phyloP scores from a whole-genome alignment of 2,113 vertebrate species.

The Hylia prasina region DNA sequence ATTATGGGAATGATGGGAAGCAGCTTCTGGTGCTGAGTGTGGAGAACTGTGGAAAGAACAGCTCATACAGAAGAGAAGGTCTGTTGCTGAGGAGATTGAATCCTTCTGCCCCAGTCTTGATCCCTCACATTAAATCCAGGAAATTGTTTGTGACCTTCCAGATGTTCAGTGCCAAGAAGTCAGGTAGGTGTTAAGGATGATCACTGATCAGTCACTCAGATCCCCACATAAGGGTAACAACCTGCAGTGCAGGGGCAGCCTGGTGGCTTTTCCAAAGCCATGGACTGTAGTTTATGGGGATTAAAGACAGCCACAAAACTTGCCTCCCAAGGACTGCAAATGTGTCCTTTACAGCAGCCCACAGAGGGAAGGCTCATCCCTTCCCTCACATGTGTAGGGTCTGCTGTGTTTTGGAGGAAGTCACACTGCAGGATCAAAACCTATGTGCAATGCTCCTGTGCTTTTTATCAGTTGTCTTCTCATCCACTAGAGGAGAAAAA shows the following conservation, averaged over 20 bases:
- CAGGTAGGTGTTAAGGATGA: background rate
- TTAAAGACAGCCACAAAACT: background rate
- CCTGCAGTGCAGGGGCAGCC: background rate
- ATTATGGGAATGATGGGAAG: background rate
- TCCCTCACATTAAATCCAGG: background rate
- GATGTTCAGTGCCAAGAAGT: background rate
- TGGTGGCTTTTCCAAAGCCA: background rate
- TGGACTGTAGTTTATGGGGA: background rate
- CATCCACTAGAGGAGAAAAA: background rate
- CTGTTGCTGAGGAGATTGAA: background rate
- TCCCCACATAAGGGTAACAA: background rate
- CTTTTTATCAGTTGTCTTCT: background rate
- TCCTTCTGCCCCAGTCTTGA: background rate
- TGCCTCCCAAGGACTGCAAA: background rate
- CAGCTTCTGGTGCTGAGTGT: background rate
- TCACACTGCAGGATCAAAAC: background rate
- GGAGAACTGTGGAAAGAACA: background rate
- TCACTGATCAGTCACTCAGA: background rate
- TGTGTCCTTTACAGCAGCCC: background rate
- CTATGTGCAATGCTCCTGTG: accelerated
- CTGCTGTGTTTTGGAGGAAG: background rate
- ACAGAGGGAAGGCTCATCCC: background rate
- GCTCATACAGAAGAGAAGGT: background rate
- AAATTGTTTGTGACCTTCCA: background rate
- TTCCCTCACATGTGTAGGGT: background rate